These are phyloP conservation scores for Helostoma temminkii DNA, from an alignment of 2,797 vertebrate species.

Conservation along the genomic window DNA sequence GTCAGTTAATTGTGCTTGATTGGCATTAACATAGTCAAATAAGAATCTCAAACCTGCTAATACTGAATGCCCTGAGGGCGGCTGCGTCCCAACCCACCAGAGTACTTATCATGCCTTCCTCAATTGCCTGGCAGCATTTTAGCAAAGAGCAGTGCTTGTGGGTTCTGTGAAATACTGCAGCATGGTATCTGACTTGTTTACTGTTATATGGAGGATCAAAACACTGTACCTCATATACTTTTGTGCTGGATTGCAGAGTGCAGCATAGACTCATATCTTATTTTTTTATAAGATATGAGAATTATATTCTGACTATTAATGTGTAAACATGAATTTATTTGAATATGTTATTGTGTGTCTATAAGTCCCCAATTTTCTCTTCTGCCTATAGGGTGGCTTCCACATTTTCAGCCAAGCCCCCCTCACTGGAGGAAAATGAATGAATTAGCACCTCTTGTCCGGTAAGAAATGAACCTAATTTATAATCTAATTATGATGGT, in stretches of 20 bases:
- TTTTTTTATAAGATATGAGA: no score
- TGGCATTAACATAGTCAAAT: conserved; percentile 82
- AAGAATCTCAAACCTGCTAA: conserved; percentile 78
- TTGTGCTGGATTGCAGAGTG: conserved; percentile 23
- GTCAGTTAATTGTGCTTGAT: conserved; percentile 77
- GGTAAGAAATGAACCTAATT: conserved; percentile 77
- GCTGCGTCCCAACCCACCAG: conserved; percentile 75
- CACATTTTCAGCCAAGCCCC: conserved; percentile 20
- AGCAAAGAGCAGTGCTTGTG: conserved; percentile 64
- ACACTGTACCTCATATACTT: conserved; percentile 46
- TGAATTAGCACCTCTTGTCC: conserved; percentile 78
- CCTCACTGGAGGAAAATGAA: conserved; percentile 54
- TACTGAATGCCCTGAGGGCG: conserved; percentile 67
- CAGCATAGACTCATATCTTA: conserved; percentile 25
- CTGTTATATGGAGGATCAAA: conserved; percentile 56
- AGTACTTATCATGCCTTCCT: conserved; percentile 79
- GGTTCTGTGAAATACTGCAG: conserved; percentile 67
- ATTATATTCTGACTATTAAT: conserved; percentile 60
- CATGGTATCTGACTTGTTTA: conserved; percentile 70
- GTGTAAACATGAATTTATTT: conserved; percentile 66
- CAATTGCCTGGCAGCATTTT: conserved; percentile 71
- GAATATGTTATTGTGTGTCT: conserved; percentile 55
- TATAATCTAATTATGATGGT: conserved; percentile 80
- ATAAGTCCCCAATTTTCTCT: conserved; percentile 18
- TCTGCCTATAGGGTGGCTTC: conserved; percentile 41